Percentiles rank a stretch among this genome's conserved stretches.
phyloP scores from a whole-genome alignment of 2,113 vertebrate species.

The Neolamprologus sp. region DNA sequence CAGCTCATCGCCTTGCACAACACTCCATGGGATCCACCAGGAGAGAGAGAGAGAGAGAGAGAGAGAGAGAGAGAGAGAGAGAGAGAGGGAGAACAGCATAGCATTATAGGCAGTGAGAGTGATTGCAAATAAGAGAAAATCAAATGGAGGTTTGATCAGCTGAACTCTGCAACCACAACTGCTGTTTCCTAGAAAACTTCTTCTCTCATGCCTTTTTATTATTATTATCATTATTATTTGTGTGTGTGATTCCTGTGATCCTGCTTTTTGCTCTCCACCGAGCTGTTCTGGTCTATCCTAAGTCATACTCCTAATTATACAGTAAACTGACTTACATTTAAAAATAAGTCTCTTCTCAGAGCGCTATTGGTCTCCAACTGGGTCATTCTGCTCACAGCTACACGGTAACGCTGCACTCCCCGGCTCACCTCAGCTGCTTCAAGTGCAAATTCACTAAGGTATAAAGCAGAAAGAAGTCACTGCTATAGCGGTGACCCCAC shows the following conservation, averaged over 20 bases:
- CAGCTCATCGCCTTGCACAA: conserved; percentile 13
- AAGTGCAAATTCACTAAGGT: neutral
- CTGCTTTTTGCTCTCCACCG: neutral
- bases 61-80: neutral
- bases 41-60: neutral
- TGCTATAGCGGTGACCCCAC: neutral
- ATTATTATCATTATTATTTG: neutral
- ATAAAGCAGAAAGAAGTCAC: neutral
- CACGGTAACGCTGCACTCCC: neutral
- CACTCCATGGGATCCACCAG: neutral
- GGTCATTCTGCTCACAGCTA: neutral
- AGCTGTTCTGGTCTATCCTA: neutral
- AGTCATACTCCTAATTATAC: neutral
- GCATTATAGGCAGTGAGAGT: neutral
- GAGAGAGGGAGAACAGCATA: neutral
- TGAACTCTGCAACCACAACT: neutral
- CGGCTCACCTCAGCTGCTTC: neutral
- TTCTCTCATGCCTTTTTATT: neutral
- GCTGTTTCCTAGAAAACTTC: neutral
- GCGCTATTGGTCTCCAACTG: neutral
- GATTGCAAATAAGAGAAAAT: neutral
- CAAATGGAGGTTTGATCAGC: neutral
- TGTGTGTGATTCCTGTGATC: neutral
- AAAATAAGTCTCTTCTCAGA: neutral
- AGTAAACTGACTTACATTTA: neutral